Percentiles rank a stretch among this genome's conserved stretches.
Evolutionary conservation across 2,113 vertebrate species (phyloP).

Genomic region (Pteruthius melanotis): DNA sequence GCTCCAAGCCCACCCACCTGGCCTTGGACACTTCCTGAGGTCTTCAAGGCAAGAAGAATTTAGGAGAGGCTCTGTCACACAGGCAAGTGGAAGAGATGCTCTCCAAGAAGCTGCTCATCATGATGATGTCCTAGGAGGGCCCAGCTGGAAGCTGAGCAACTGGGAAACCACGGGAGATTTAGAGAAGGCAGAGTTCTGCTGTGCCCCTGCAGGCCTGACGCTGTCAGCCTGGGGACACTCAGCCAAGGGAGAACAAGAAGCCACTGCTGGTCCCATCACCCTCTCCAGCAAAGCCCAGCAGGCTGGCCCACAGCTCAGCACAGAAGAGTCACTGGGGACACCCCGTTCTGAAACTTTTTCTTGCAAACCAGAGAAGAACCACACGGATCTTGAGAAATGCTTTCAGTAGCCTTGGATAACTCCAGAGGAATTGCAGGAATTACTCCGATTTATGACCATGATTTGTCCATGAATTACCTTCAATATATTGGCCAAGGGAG

Average conservation of each 20-base stretch:
- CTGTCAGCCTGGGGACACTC: background rate
- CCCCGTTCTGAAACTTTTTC: background rate
- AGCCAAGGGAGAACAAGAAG: background rate
- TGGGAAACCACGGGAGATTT: background rate
- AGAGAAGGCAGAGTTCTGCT: background rate
- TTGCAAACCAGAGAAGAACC: background rate
- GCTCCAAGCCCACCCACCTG: background rate
- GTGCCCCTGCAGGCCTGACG: background rate
- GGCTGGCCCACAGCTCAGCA: background rate
- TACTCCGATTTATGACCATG: background rate
- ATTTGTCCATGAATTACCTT: background rate
- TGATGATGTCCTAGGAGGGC: fast-evolving
- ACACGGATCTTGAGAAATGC: background rate
- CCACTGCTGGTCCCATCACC: fast-evolving
- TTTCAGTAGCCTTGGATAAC: background rate
- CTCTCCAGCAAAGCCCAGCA: background rate
- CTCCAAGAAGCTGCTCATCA: background rate
- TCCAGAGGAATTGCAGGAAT: background rate
- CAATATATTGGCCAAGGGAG: background rate
- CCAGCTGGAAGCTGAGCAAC: background rate
- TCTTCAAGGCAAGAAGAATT: background rate
- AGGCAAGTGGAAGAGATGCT: fast-evolving
- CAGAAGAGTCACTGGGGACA: background rate
- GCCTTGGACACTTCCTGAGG: background rate
- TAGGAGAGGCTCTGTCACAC: background rate